Conservation (phyloP, 2,113 vertebrate species). For the Epinephelus lanceolatus region DNA sequence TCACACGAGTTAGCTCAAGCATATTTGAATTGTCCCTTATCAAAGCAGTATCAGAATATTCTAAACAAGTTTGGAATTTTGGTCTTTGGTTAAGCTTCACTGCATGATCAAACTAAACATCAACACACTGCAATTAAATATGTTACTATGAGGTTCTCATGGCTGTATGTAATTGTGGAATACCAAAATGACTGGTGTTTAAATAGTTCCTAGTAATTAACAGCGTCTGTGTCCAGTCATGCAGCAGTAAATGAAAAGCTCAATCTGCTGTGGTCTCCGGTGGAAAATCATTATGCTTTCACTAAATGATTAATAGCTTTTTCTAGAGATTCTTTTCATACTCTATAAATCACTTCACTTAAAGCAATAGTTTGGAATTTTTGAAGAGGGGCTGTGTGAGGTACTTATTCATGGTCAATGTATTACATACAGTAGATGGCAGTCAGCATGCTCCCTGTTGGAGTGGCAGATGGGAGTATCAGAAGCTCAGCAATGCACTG, state of each 20-base stretch:
- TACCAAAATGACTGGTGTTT: slow-evolving; percentile 15
- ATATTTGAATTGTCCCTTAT: no score
- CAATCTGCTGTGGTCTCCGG: not conserved
- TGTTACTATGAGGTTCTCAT: not conserved
- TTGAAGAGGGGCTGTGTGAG: no score
- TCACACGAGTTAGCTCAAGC: no score
- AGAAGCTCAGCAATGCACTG: no score
- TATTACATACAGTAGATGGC: no score
- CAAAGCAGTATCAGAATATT: no score
- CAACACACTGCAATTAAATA: not conserved
- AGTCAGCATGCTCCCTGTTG: no score
- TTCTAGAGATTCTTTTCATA: not conserved
- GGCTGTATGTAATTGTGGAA: slow-evolving; percentile 5
- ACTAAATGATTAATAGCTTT: not conserved
- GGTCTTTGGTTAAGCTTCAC: not conserved
- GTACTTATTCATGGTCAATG: no score
- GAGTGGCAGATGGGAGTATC: no score
- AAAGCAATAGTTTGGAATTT: no score
- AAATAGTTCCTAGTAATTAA: slow-evolving; percentile 11
- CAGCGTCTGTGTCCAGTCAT: slow-evolving; percentile 1
- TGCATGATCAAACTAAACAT: slow-evolving; percentile 1
- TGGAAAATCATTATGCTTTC: slow-evolving; percentile 12
- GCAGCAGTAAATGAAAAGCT: slow-evolving; percentile 31
- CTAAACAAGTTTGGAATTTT: not conserved
- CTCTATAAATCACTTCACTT: not conserved